Base-by-base conservation (phyloP, 2,888 invertebrate genomes). In the Scaptomyza reducta region DNA sequence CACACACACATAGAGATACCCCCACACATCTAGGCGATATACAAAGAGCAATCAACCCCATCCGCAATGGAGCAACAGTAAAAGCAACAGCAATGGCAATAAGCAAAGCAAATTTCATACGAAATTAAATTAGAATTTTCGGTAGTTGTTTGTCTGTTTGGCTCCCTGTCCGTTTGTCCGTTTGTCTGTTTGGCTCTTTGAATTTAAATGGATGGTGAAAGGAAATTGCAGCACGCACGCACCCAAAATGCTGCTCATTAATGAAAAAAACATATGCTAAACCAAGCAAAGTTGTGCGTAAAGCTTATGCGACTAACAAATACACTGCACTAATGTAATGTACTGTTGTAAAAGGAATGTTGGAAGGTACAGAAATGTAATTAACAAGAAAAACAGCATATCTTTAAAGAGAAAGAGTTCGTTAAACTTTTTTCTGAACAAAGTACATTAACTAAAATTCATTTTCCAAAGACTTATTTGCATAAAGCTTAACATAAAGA, bases 71-170 rank as follows among this genome's bases (percentile, higher is more conserved):
- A 42, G 40, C 16, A 40, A 38, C 16, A 40, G 40, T 40, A 16
- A 40, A 40, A 16, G 40, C 40, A 40, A 40, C 29, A 16, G 22
- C 41, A 47, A 49, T 50, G 41, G 45, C 60, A 69, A 47, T 56
- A 31, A 47, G 35, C 60, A 70, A 51, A 59, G 76, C 80, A 68
- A 86, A 83, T 79, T 87, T 75, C 78, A 71, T 81, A 65, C 72
- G 66, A 85, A 83, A 83, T 83, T 85, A 85, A 87, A 87, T 83
- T 87, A 87, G 83, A 87, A 85, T 85, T 87, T 81, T 79, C 47
- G 77, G 61, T 58, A 69, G 82, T 65, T 76, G 74, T 57, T 71
- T 67, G 66, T 56, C 54, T 61, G 50, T 70, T 53, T 70, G 16
- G 14, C 31, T 62, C 7, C 61, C 1, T 29, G 38, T 50, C 16